A percentile compares a stretch with the other conserved stretches of the same genome.
These are phyloP conservation scores for Cephus nigrinus DNA, from an alignment of 2,888 invertebrate species.

Conservation along the genomic window DNA sequence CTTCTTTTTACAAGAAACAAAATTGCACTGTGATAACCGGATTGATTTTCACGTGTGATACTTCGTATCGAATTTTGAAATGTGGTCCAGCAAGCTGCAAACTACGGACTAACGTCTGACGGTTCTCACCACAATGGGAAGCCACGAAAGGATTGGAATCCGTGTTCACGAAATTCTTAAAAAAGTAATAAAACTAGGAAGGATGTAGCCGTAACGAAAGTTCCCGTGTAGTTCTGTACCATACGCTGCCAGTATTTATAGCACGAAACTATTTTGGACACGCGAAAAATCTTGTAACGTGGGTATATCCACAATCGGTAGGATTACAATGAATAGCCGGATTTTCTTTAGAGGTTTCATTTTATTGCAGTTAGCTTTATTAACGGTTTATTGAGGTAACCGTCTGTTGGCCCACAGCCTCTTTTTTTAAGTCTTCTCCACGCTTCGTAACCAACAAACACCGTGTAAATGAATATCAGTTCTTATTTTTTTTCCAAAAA, in stretches of 20 bases:
- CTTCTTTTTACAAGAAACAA: neutral
- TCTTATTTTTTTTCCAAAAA: no score
- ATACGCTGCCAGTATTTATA: neutral
- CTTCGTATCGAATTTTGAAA: neutral
- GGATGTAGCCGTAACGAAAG: conserved; percentile 19
- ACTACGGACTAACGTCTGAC: neutral
- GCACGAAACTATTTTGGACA: neutral
- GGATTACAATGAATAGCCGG: conserved; percentile 34
- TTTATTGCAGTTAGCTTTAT: conserved; percentile 4
- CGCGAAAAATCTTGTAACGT: conserved; percentile 22
- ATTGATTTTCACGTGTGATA: neutral
- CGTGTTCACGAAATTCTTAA: conserved; percentile 29
- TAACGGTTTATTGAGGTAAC: neutral
- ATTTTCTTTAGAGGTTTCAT: conserved; percentile 1
- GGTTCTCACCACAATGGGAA: conserved; percentile 5
- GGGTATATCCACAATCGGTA: conserved; percentile 25
- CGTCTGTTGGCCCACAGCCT: conserved; percentile 6
- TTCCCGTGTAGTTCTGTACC: neutral
- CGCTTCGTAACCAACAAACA: neutral
- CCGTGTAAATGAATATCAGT: neutral
- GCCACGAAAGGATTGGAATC: conserved; percentile 13
- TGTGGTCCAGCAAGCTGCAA: neutral
- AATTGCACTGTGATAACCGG: neutral
- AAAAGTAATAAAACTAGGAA: conserved; percentile 39
- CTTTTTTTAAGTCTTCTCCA: neutral